Conservation (phyloP, 1,140 invertebrate genomes). For the Drosophila littoralis region DNA sequence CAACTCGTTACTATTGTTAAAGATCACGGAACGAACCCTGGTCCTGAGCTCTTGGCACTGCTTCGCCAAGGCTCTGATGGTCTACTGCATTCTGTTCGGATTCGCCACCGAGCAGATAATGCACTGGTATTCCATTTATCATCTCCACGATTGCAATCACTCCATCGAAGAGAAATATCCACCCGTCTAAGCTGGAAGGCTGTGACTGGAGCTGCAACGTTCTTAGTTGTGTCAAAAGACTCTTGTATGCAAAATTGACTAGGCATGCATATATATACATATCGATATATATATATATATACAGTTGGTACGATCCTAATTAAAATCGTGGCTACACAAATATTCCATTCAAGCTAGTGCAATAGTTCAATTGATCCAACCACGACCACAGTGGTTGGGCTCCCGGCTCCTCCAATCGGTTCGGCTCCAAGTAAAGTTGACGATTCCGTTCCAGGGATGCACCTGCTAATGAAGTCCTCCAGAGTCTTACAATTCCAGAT, state of each 20-base stretch:
- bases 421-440: too few species aligned
- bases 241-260: too few species aligned
- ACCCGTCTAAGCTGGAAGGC: neutral
- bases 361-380: too few species aligned
- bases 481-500: too few species aligned
- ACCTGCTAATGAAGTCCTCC: too few species aligned
- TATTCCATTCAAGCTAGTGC: too few species aligned
- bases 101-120: neutral
- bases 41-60: neutral
- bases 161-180: neutral
- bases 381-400: too few species aligned
- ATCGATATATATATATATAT: neutral
- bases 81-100: neutral
- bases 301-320: neutral
- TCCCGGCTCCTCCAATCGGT: too few species aligned
- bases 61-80: neutral
- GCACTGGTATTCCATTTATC: slow-evolving; percentile 6
- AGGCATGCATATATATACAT: too few species aligned
- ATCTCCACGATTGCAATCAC: neutral
- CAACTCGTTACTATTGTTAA: neutral
- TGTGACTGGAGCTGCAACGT: too few species aligned
- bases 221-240: too few species aligned
- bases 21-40: neutral
- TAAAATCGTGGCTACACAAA: neutral
- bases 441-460: too few species aligned